Percentiles rank a stretch among this genome's conserved stretches.
Evolutionary conservation across 2,113 vertebrate species (phyloP).

Genomic region (Gnathonemus echidnorhynchus): DNA sequence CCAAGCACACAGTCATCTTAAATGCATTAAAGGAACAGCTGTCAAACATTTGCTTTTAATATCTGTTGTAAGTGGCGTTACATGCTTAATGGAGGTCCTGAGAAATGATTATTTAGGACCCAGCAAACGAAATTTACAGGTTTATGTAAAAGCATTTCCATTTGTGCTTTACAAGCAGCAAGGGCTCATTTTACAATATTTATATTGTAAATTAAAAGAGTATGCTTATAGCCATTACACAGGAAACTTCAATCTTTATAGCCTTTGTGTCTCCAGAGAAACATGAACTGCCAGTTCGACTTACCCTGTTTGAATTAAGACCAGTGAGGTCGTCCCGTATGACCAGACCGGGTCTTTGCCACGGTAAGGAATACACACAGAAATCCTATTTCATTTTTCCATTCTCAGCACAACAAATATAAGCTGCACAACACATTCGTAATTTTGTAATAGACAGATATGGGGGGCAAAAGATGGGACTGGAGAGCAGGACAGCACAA

Average conservation of each 20-base stretch:
- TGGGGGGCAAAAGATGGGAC: neutral
- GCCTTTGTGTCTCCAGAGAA: neutral
- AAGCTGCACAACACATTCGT: neutral
- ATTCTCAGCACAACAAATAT: neutral
- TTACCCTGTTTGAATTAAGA: neutral
- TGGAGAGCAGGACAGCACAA: neutral
- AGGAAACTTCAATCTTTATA: neutral
- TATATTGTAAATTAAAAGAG: slow-evolving; percentile 14
- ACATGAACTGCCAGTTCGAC: neutral
- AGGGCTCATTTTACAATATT: neutral
- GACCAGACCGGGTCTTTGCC: neutral
- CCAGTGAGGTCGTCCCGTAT: neutral
- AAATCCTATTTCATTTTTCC: neutral
- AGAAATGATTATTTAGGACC: neutral
- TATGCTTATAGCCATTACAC: neutral
- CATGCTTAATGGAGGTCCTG: neutral
- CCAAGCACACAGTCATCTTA: neutral
- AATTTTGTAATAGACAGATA: neutral
- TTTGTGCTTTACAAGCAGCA: slow-evolving; percentile 8
- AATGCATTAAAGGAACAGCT: slow-evolving; percentile 6
- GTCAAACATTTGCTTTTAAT: neutral
- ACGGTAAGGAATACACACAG: neutral
- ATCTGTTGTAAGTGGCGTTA: neutral
- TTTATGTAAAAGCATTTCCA: neutral
- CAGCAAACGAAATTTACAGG: neutral